phyloP scores from a whole-genome alignment of 23 tunicate genomes.

The Ascidia mentula region DNA sequence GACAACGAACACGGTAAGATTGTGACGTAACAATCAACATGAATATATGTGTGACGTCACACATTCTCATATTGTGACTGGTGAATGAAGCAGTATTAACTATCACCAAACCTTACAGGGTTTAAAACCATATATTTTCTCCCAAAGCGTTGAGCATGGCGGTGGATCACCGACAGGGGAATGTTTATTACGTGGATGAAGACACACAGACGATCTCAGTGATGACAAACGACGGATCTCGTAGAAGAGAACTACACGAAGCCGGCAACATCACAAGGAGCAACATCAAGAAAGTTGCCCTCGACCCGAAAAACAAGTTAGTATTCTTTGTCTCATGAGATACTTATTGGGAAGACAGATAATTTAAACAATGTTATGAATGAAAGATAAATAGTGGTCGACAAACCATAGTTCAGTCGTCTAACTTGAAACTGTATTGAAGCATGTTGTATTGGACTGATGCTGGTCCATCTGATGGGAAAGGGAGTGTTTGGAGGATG shows the following conservation, averaged over 20 bases:
- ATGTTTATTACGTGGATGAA: slow-evolving; percentile 48
- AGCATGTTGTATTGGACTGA: slow-evolving; percentile 78
- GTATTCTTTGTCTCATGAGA: not conserved
- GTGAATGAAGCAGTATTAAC: not conserved
- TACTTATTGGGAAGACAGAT: not conserved
- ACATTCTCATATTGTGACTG: not conserved
- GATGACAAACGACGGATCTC: slow-evolving; percentile 34
- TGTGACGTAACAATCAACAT: not conserved
- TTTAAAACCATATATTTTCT: not conserved
- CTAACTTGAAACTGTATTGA: not conserved
- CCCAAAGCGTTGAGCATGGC: slow-evolving; percentile 24
- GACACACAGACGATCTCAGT: slow-evolving; percentile 40
- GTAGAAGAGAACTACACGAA: slow-evolving; percentile 26
- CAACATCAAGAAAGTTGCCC: slow-evolving; percentile 40
- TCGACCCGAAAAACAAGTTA: slow-evolving; percentile 71
- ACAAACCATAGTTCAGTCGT: not conserved
- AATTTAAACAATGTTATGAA: not conserved
- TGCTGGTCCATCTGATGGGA: slow-evolving; percentile 34
- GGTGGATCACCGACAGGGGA: slow-evolving; percentile 64
- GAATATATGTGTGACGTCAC: not conserved
- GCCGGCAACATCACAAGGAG: slow-evolving; percentile 21
- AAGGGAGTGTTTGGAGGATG: slow-evolving; percentile 72
- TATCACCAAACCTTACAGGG: not conserved
- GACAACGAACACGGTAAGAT: slow-evolving; percentile 15
- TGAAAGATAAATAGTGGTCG: not conserved